phyloP scores from a whole-genome alignment of 1,140 invertebrate species.

The Papilio xuthus region DNA sequence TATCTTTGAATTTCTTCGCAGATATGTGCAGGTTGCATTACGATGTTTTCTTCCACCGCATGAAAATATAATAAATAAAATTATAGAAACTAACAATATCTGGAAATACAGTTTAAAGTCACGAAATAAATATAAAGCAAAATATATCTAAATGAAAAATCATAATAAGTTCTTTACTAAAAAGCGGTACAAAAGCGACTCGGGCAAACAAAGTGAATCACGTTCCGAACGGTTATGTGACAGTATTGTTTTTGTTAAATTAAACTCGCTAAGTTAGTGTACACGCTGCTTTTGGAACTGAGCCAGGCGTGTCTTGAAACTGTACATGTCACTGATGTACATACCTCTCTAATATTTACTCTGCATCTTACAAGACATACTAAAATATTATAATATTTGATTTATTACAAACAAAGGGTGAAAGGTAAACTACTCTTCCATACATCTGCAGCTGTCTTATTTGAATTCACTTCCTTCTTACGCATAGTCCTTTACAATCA shows the following conservation, averaged over 20 bases:
- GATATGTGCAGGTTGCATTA: too few relatives aligned
- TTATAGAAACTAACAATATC: too few relatives aligned
- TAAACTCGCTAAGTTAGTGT: slow-evolving; percentile 26
- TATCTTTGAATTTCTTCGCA: too few relatives aligned
- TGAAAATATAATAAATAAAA: too few relatives aligned
- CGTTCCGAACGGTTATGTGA: slow-evolving; percentile 7
- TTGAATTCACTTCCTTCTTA: too few relatives aligned
- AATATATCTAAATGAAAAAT: background rate
- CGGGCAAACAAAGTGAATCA: background rate
- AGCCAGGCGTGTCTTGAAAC: background rate
- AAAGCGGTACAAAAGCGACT: background rate
- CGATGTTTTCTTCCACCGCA: too few relatives aligned
- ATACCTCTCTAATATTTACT: background rate
- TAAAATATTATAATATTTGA: too few relatives aligned
- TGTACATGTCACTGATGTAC: background rate
- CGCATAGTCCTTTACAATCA: too few relatives aligned
- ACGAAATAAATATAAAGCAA: background rate
- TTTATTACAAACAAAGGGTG: too few relatives aligned
- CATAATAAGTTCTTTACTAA: slow-evolving; percentile 2
- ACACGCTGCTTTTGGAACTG: background rate
- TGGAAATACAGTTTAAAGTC: background rate
- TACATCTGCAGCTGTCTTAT: too few relatives aligned
- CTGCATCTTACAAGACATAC: background rate
- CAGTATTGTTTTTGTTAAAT: slow-evolving; percentile 27
- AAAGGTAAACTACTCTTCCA: too few relatives aligned